phyloP scores from a whole-genome alignment of 92 coral and sea anemone species.

The Bergia puertoricense region DNA sequence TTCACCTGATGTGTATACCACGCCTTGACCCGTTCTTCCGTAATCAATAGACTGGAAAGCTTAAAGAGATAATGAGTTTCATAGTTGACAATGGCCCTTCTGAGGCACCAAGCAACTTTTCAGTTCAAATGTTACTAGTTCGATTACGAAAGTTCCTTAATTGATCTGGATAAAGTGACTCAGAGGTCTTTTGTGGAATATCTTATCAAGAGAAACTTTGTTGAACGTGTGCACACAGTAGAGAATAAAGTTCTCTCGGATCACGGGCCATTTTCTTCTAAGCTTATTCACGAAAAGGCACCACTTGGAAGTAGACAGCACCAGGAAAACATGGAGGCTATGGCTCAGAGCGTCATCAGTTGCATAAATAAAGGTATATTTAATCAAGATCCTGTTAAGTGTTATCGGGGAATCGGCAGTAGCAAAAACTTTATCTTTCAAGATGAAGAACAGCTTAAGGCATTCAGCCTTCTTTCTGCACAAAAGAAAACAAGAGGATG shows the following conservation, averaged over 20 bases:
- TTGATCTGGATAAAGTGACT: constrained; percentile 41
- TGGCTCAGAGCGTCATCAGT: constrained; percentile 46
- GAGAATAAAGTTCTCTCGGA: constrained; percentile 48
- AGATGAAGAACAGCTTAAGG: constrained; percentile 53
- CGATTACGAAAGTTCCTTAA: constrained; percentile 31
- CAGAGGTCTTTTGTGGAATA: constrained; percentile 61
- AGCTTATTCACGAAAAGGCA: constrained; percentile 30
- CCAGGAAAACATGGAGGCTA: constrained; percentile 54
- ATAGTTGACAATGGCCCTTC: constrained; percentile 56
- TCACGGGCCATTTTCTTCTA: constrained; percentile 56
- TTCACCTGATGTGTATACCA: constrained; percentile 34
- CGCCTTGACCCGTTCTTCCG: constrained; percentile 41
- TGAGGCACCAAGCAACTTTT: constrained; percentile 39
- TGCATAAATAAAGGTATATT: constrained; percentile 50
- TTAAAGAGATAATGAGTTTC: constrained; percentile 41
- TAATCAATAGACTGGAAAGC: constrained; percentile 49
- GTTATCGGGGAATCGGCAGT: constrained; percentile 52
- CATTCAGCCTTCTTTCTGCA: constrained; percentile 48
- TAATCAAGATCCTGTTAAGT: constrained; percentile 46
- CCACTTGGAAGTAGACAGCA: not conserved
- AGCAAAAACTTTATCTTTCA: constrained; percentile 49
- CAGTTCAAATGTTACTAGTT: constrained; percentile 53
- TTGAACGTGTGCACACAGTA: constrained; percentile 47
- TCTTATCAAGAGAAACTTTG: constrained; percentile 57
- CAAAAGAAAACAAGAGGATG: constrained; percentile 42